These are phyloP conservation scores for Drosophila gunungcola DNA, from an alignment of 1,140 invertebrate species.

Conservation along the genomic window DNA sequence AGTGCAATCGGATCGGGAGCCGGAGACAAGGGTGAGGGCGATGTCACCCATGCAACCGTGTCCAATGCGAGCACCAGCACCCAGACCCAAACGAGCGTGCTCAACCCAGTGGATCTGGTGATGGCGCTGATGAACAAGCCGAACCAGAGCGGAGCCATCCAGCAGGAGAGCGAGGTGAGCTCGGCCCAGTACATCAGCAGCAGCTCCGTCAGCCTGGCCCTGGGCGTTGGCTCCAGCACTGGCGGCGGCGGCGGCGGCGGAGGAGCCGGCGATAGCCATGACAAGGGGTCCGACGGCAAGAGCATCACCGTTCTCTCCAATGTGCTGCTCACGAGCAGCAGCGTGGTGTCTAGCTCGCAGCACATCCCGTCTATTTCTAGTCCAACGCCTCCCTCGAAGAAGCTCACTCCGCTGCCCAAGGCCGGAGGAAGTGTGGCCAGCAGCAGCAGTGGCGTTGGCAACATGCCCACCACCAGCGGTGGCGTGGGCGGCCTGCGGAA, in stretches of 20 bases:
- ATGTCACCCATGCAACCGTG: constrained; percentile 13
- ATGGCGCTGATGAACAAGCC: constrained; percentile 84
- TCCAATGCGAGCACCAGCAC: constrained; percentile 46
- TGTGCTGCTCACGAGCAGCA: constrained; percentile 66
- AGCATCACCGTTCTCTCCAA: constrained; percentile 78
- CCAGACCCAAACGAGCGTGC: constrained; percentile 48
- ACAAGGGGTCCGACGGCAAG: constrained; percentile 56
- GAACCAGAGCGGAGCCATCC: constrained; percentile 42
- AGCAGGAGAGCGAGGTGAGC: constrained; percentile 64
- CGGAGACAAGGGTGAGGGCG: constrained; percentile 47
- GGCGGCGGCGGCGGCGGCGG: constrained; percentile 7
- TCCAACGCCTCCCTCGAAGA: constrained; percentile 59
- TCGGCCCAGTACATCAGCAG: constrained; percentile 67
- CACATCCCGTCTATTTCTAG: constrained; percentile 82
- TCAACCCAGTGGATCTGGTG: constrained; percentile 80
- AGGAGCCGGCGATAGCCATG: constrained; percentile 31
- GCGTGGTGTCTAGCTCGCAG: constrained; percentile 57
- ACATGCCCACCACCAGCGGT: constrained; percentile 49
- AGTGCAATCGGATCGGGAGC: constrained; percentile 9
- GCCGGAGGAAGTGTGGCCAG: constrained; percentile 75
- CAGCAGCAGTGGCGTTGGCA: constrained; percentile 70
- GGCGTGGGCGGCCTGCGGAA: constrained; percentile 41
- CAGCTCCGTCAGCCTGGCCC: constrained; percentile 26
- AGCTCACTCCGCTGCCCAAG: constrained; percentile 75
- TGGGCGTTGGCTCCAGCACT: constrained; percentile 21